Base-by-base conservation (phyloP, 1,140 invertebrate species). In the Drosophila virilis region DNA sequence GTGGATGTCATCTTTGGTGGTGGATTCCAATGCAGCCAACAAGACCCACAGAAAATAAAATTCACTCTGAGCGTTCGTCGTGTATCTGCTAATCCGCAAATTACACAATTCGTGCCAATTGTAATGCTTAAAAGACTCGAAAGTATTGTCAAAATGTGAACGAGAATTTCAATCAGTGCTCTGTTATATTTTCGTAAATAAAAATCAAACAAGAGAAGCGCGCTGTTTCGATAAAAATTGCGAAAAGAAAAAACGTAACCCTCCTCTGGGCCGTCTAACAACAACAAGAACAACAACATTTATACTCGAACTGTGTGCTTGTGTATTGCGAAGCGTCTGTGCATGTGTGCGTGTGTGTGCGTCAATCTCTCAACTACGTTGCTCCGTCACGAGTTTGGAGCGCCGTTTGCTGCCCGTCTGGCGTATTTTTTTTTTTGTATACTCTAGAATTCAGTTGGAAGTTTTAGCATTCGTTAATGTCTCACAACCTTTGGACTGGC, bases 61-160 rank as follows among this genome's bases (percentile, higher is more conserved):
- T 84, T 86, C 68, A 77, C 52, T 79, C 69, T 48, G 54, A 57
- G 67, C 61, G 45, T 70, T 64, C 58, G 70, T 77, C 71, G 75
- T 78, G 83, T 86, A 88, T 85, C 82, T 80, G 74, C 65, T 57
- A 80, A 84, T 84, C 74, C 65, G 82, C 81, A 78, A 84, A 74
- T 86, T 89, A 83, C 79, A 86, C 84, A 88, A 86, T 89, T 86
- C 55, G 66, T 83, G 84, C 80, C 66, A 83, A 89, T 79, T 66
- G 68, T 42, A 43, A 77, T 69, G 48, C 60, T 17, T 15, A 58
- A 62, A 65, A 52, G 17, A 66, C 38, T 75, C 15, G 54, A 40
- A 13, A 82, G 67, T 77, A 74, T 69, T 80, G 64, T 68, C 81
- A 84, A 84, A 74, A 83, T 69, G 59, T 77, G 58, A 83, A 60